A percentile compares a stretch with the other conserved stretches of the same genome.
Conservation (phyloP, 2,113 vertebrate genomes). For the Clarias gariepinus region DNA sequence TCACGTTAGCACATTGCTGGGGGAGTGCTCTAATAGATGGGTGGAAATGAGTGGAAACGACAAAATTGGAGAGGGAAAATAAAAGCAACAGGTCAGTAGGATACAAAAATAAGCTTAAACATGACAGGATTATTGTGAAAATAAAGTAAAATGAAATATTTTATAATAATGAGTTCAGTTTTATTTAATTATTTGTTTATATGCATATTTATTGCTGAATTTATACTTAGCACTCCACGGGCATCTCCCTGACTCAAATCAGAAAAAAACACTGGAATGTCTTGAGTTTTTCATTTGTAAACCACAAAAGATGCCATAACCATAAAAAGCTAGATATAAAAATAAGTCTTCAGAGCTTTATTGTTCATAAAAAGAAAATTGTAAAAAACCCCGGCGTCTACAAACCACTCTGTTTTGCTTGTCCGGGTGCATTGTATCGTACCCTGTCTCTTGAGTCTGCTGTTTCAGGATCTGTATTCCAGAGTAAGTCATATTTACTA, state of each 20-base stretch:
- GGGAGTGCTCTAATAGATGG: no score
- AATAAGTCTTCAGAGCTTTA: not conserved
- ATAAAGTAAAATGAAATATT: not conserved
- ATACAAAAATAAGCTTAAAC: not conserved
- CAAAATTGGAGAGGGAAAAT: no score
- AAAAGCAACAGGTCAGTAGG: not conserved
- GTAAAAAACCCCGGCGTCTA: not conserved
- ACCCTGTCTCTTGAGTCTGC: not conserved
- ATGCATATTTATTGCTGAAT: not conserved
- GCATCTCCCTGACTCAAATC: not conserved
- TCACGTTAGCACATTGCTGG: no score
- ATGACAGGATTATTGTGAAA: not conserved
- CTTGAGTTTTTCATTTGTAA: not conserved
- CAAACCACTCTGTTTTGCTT: not conserved
- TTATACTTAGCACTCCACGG: not conserved
- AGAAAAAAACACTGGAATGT: not conserved
- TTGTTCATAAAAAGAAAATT: not conserved
- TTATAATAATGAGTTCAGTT: not conserved
- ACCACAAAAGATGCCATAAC: not conserved
- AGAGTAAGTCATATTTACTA: not conserved
- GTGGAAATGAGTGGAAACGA: no score
- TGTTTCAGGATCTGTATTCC: not conserved
- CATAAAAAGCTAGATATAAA: not conserved
- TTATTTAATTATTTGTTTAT: not conserved
- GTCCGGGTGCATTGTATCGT: not conserved